phyloP scores from a whole-genome alignment of 2,113 vertebrate species.

The Emydura subglobosa region DNA sequence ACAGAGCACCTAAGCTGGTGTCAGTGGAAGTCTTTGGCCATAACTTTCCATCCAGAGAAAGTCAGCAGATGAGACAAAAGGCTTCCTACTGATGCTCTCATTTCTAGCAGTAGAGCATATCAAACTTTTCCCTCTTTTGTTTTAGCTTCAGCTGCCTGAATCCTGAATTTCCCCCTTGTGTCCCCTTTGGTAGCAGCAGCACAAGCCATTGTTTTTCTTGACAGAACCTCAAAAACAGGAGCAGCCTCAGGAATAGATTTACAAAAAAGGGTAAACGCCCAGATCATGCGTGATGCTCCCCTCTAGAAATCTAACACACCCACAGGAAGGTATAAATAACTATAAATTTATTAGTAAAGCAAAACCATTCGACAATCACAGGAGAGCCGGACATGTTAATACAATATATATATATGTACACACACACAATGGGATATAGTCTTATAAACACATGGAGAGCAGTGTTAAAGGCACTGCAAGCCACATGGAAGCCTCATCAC shows the following conservation, averaged over 20 bases:
- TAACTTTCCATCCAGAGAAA: not conserved
- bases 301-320: constrained; percentile 35
- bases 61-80: not conserved
- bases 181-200: not conserved
- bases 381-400: constrained; percentile 66
- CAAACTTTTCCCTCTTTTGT: not conserved
- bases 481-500: constrained; percentile 43
- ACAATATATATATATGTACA: constrained; percentile 63
- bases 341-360: constrained; percentile 78
- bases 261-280: not conserved
- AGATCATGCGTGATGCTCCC: fast-evolving
- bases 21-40: not conserved
- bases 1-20: not conserved
- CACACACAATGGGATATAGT: constrained; percentile 24
- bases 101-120: not conserved
- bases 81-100: too few relatives aligned
- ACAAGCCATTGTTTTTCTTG: not conserved
- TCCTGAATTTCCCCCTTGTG: fast-evolving
- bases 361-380: constrained; percentile 69
- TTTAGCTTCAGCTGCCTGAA: fast-evolving
- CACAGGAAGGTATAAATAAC: constrained; percentile 71
- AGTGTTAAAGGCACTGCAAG: constrained; percentile 72
- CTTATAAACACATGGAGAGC: constrained; percentile 62
- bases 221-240: not conserved
- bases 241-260: not conserved